Evolutionary conservation across 2,797 vertebrate species (phyloP).

Genomic region (Leptoclinus maculatus): DNA sequence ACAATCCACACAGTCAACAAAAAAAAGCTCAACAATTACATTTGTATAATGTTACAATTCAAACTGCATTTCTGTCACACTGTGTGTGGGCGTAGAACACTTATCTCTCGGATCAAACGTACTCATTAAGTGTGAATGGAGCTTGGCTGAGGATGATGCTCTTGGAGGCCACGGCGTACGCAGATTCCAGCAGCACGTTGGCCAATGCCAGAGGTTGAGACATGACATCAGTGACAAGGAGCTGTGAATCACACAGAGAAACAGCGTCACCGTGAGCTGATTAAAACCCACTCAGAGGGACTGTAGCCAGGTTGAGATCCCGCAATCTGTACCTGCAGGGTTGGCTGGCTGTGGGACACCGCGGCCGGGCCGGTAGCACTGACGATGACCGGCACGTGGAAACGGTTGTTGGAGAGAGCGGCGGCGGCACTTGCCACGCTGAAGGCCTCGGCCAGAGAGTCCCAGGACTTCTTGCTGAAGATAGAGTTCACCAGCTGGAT

Average conservation of each 20-base stretch:
- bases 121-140: conserved; percentile 89
- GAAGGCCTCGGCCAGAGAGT: conserved; percentile 92
- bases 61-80: background rate
- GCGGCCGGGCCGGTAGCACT: conserved; percentile 89
- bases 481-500: conserved; percentile 96
- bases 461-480: conserved; percentile 98
- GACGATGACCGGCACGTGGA: conserved; percentile 92
- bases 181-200: conserved; percentile 90
- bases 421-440: conserved; percentile 90
- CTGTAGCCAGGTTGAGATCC: accelerated
- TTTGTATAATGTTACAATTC: background rate
- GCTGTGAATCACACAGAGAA: conserved; percentile 79
- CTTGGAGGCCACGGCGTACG: conserved; percentile 88
- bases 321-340: conserved; percentile 85
- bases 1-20: background rate
- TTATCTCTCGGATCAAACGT: conserved; percentile 50
- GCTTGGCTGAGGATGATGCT: conserved; percentile 88
- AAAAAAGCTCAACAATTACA: background rate
- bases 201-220: conserved; percentile 91
- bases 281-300: background rate
- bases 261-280: background rate
- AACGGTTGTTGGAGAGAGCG: conserved; percentile 91
- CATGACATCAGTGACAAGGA: conserved; percentile 93
- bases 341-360: conserved; percentile 91
- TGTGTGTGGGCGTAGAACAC: background rate